Conservation (phyloP, 2,888 invertebrate species). For the Caenorhabditis imperialis region DNA sequence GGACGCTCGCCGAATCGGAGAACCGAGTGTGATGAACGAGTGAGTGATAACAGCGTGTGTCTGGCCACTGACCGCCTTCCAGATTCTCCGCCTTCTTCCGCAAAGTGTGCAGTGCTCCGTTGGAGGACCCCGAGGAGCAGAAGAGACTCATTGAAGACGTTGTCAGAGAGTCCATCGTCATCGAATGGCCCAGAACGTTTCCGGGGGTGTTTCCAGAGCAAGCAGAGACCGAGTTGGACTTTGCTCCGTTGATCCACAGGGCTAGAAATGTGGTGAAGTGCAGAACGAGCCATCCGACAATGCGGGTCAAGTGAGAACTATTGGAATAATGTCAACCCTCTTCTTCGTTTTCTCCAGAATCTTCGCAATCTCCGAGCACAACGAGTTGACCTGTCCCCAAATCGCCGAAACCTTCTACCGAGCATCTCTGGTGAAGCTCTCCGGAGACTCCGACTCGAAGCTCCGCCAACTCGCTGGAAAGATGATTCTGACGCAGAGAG, state of each 20-base stretch:
- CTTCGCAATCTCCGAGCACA: slow-evolving; percentile 60
- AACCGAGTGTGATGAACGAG: slow-evolving; percentile 56
- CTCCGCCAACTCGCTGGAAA: slow-evolving; percentile 64
- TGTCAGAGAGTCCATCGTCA: slow-evolving; percentile 58
- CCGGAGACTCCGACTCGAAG: slow-evolving; percentile 61
- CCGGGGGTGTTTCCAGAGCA: slow-evolving; percentile 51
- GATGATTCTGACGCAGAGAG: slow-evolving; percentile 71
- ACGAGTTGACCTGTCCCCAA: slow-evolving; percentile 40
- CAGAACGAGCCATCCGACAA: slow-evolving; percentile 70
- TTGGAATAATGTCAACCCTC: background rate
- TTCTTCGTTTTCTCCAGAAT: slow-evolving; percentile 54
- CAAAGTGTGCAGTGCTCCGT: slow-evolving; percentile 12
- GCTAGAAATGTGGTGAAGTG: slow-evolving; percentile 72
- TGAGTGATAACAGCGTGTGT: slow-evolving; percentile 14
- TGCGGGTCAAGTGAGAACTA: slow-evolving; percentile 65
- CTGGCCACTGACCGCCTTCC: background rate
- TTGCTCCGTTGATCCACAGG: slow-evolving; percentile 69
- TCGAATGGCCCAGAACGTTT: slow-evolving; percentile 67
- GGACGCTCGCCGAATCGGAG: slow-evolving; percentile 44
- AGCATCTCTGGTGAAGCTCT: slow-evolving; percentile 66
- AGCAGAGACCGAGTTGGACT: slow-evolving; percentile 58
- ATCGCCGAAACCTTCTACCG: slow-evolving; percentile 65
- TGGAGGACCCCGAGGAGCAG: slow-evolving; percentile 30
- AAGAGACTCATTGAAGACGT: slow-evolving; percentile 22
- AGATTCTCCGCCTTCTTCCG: slow-evolving; percentile 35